Evolutionary conservation across 2,888 invertebrate species (phyloP).

Genomic region (Gari tellinella): DNA sequence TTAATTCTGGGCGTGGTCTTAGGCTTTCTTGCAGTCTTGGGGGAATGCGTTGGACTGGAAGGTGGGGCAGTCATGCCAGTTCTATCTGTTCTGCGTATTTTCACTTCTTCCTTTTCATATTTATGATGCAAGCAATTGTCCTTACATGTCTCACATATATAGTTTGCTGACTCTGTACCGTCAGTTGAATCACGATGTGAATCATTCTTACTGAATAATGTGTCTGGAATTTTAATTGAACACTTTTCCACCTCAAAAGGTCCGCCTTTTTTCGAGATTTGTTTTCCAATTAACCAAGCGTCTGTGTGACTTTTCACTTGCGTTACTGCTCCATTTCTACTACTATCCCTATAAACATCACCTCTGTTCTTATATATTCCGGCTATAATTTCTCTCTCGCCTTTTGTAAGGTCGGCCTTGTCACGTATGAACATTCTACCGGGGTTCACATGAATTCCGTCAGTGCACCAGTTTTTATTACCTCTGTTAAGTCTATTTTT

Average conservation of each 20-base stretch:
- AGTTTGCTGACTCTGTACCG: conserved; percentile 8
- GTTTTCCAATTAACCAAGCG: conserved; percentile 74
- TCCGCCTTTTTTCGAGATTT: conserved; percentile 31
- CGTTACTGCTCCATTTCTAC: conserved; percentile 44
- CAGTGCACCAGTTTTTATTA: conserved; percentile 56
- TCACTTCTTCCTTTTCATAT: background rate
- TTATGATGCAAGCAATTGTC: conserved; percentile 29
- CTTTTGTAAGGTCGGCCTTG: conserved; percentile 76
- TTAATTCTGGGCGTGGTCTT: conserved; percentile 22
- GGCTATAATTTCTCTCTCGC: conserved; percentile 77
- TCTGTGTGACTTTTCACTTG: conserved; percentile 72
- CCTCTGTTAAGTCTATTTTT: conserved; percentile 38
- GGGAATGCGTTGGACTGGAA: conserved; percentile 36
- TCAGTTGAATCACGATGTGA: conserved; percentile 6
- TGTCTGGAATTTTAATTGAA: conserved; percentile 58
- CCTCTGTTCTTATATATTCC: conserved; percentile 77
- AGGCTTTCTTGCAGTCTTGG: conserved; percentile 10
- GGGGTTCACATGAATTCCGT: conserved; percentile 61
- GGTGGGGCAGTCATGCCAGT: conserved; percentile 53
- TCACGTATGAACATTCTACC: conserved; percentile 76
- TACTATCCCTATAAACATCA: conserved; percentile 52
- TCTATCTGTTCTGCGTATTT: conserved; percentile 12
- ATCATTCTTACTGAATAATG: conserved; percentile 55
- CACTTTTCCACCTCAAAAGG: conserved; percentile 43
- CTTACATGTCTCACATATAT: conserved; percentile 48